Evolutionary conservation across 2,888 invertebrate species (phyloP).

Genomic region (Rhagonycha fulva): DNA sequence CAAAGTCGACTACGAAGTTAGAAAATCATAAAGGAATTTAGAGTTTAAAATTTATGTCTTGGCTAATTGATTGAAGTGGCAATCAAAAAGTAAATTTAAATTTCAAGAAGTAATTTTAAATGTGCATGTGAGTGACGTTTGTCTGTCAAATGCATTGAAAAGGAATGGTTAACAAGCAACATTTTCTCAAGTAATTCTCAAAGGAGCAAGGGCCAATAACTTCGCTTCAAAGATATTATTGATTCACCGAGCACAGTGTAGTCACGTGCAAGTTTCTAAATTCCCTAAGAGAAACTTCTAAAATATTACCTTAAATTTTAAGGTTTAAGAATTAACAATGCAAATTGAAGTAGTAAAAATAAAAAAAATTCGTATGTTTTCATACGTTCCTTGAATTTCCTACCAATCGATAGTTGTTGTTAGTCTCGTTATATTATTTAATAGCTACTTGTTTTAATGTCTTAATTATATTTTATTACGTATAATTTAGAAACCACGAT

Average conservation of each 20-base stretch:
- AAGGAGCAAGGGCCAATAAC: constrained; percentile 25
- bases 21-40: background rate
- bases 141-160: constrained; percentile 24
- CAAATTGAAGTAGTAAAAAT: constrained; percentile 14
- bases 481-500: background rate
- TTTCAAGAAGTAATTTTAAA: background rate
- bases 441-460: background rate
- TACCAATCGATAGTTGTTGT: background rate
- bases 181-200: constrained; percentile 25
- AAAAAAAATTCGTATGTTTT: background rate
- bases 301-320: constrained; percentile 26
- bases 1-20: background rate
- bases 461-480: background rate
- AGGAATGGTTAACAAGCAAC: constrained; percentile 24
- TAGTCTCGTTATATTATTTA: background rate
- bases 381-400: background rate
- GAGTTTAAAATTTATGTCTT: background rate
- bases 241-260: constrained; percentile 26
- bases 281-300: constrained; percentile 26
- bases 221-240: constrained; percentile 27
- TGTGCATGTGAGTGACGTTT: constrained; percentile 20
- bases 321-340: constrained; percentile 28
- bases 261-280: constrained; percentile 29
- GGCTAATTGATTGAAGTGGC: background rate
- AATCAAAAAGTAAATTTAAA: background rate